These are phyloP conservation scores for Hassar affinis DNA, from an alignment of 2,113 vertebrate species.

Conservation along the genomic window DNA sequence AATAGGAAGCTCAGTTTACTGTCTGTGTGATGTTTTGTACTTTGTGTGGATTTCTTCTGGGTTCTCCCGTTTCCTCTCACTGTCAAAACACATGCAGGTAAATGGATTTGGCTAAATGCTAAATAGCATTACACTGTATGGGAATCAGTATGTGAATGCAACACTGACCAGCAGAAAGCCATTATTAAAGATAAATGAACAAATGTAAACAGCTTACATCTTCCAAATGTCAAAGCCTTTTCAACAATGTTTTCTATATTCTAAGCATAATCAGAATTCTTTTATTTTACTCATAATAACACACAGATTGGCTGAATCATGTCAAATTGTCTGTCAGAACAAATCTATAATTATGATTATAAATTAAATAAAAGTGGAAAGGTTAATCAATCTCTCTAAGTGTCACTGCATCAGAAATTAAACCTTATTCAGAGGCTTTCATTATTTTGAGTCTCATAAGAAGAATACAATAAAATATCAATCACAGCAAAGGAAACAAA, in stretches of 20 bases:
- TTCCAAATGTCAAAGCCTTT: background rate
- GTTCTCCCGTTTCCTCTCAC: background rate
- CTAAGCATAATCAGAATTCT: background rate
- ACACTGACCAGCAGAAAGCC: background rate
- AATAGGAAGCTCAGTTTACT: background rate
- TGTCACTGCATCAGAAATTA: background rate
- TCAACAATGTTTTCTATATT: background rate
- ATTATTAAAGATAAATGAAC: background rate
- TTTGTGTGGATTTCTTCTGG: background rate
- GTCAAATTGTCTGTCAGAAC: background rate
- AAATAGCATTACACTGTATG: background rate
- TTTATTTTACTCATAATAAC: background rate
- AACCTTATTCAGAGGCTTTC: background rate
- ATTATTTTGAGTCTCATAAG: background rate
- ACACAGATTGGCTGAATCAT: background rate
- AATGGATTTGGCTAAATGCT: background rate
- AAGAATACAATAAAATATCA: slow-evolving; percentile 24
- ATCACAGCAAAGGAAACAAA: slow-evolving; percentile 17
- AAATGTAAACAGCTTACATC: slow-evolving; percentile 33
- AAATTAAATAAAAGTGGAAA: background rate
- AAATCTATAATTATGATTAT: background rate
- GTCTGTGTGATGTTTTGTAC: background rate
- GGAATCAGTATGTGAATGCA: background rate
- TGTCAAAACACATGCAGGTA: background rate
- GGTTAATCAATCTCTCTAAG: background rate